Base-by-base conservation (phyloP, 2,888 invertebrate genomes). In the Hoplodrina ambigua region DNA sequence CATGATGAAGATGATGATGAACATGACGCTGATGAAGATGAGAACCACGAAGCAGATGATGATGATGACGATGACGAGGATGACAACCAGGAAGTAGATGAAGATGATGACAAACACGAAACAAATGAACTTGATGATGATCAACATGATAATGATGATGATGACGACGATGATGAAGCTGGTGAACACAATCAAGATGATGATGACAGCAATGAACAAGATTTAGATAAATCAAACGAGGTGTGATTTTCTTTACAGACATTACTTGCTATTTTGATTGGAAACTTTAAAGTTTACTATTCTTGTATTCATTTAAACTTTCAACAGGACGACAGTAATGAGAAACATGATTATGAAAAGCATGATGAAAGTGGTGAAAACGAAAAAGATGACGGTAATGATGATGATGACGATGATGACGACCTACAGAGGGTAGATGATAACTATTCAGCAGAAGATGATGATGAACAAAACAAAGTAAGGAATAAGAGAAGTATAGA, bases 1-100 rank as follows among this genome's bases (percentile, higher is more conserved):
- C 86, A 90, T 50, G 85, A 89, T 33, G 86, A 90, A 55, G 86
- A 89, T 19, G 89, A 92, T 52, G 90, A 88, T 64, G 87, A 85
- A 56, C 86, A 87, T 49, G 86, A 88, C 56, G 70, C 78, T 19
- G 54, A 67, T 10, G 59, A 60, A 17, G 85, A 88, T 64, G 87
- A 89, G 59, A 85, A 92, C 54, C 86, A 91, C 41, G 84, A 90
- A 46, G 87, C 87, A 25, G 69, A 82, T 61, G 80, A 84, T 46
- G 76, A 84, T 59, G 76, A 84, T 59, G 79, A 87, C 19, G 78
- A 81, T 49, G 78, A 84, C 46, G 78, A 86, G 37, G 64, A 75
- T 58, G 69, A 80, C 41, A 56, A 69, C 50, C 69, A 80, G 10
- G 74, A 78, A 37, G 69, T 87, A 33, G 84, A 87, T 30, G 72